Base-by-base conservation (phyloP, 2,888 invertebrate species). In the Dascillus cervinus region DNA sequence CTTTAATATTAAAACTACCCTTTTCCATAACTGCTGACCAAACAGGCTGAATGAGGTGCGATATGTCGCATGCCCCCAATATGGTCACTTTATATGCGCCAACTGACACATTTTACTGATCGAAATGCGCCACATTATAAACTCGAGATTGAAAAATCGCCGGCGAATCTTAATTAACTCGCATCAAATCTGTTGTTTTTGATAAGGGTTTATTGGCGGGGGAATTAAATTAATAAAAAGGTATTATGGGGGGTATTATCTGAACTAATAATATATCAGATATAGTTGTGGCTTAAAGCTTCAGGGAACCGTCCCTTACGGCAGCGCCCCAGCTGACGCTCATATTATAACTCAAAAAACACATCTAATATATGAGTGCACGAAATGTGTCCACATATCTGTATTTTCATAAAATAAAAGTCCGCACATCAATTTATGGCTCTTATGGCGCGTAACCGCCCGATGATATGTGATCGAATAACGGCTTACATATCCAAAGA, bases 371-470 rank as follows among this genome's bases (percentile, higher is more conserved):
- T 51, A 50, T 46, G 48, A 46, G 44, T 42, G 44, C 43, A 46
- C 46, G 45, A 50, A 52, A 53, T 55, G 48, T 49, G 51, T 51
- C 54, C 53, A 50, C 52, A 51, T 50, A 50, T 52, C 53, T 53
- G 51, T 53, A 53, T 55, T 55, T 53, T 55, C 50, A 52, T 55
- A 50, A 52, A 53, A 55, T 55, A 55, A 55, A 53, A 51, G 48
- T 51, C 52, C 46, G 44, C 49, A 47, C 45, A 46, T 49, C 50
- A 51, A 52, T 51, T 52, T 50, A 51, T 50, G 34, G 46, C 46
- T 43, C 43, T 43, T 38, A 34, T 26, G 34, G 34, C 26, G 31
- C 29, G 34, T 30, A 30, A 34, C 38, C 34, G 38, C 38, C 34
- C 34, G 28, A 39, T 39, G 39, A 39, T 39, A 35, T 39, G 39